Conservation (phyloP, 2,113 vertebrate genomes). For the Myxocyprinus asiaticus region DNA sequence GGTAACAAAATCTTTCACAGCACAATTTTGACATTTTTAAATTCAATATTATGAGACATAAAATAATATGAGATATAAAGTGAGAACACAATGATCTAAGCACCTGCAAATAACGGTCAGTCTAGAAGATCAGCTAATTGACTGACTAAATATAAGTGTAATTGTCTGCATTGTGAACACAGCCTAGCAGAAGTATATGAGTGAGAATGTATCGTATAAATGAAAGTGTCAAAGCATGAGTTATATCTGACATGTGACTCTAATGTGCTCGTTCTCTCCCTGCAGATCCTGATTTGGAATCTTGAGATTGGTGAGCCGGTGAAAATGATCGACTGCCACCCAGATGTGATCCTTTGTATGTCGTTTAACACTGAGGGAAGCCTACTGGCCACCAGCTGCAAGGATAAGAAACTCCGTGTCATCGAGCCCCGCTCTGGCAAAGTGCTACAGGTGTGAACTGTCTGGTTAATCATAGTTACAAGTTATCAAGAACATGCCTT, state of each 20-base stretch:
- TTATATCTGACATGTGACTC: background rate
- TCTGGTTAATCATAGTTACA: background rate
- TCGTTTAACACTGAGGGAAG: constrained; percentile 96
- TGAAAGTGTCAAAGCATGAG: too few species aligned
- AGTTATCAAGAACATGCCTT: too few species aligned
- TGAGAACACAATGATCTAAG: background rate
- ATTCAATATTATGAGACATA: background rate
- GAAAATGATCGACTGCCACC: constrained; percentile 98
- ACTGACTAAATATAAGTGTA: too few species aligned
- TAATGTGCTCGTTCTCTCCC: background rate
- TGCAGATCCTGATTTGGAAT: constrained; percentile 97
- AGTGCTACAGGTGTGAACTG: constrained; percentile 85
- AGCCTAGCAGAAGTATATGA: too few species aligned
- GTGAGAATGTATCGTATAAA: too few species aligned
- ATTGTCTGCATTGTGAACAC: too few species aligned
- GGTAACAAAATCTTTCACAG: constrained; percentile 66
- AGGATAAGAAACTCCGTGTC: constrained; percentile 91
- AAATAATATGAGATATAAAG: background rate
- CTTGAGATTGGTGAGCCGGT: constrained; percentile 92
- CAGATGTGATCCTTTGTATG: constrained; percentile 94
- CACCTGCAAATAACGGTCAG: background rate
- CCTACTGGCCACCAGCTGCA: constrained; percentile 92
- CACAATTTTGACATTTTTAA: background rate
- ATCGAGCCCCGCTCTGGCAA: constrained; percentile 91
- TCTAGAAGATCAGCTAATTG: too few species aligned